Base-by-base conservation (phyloP, 2,888 invertebrate species). In the Dyspetes luteomarginatus region DNA sequence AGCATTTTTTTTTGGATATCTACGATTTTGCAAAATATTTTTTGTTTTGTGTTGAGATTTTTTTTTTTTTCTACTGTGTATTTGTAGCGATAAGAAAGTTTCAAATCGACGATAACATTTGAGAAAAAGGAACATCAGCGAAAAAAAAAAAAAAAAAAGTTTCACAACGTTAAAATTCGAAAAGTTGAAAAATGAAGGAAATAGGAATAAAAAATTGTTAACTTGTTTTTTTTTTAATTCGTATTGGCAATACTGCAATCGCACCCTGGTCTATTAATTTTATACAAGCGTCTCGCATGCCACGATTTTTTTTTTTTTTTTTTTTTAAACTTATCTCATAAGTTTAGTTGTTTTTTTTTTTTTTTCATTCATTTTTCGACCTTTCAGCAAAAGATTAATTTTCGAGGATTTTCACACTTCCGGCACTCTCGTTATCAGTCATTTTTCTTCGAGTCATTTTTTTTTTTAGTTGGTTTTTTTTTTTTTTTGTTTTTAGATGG, bases 211-310 rank as follows among this genome's bases (percentile, higher is more conserved):
- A 58, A 58, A 58, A 58, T 17, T 19, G 60, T 60, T 58, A 50
- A 48, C 48, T 36, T n/a, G n/a, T n/a, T n/a, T n/a, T 50, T 64
- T 17, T 1, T 17, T 48, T 48, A 64, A 75, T 65, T 76, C 75
- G 50, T 72, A 80, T 74, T 71, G 74, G 76, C 82, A 78, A 80
- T 77, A 80, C 76, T 74, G 79, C 71, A 77, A 78, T 77, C 58
- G 76, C 79, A 74, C 77, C 77, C 71, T 74, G 77, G n/a, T 80
- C 56, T 75, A 52, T 78, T 67, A 24, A 26, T 26, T n/a, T 15
- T 41, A 43, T 5, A 48, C 43, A 73, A 79, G 82, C 72, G 60
- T 60, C 48, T 78, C 65, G 76, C 67, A 65, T 69, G 62, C 76
- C 65, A 75, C 58, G 56, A 68, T 73, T 64, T 78, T 65, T 69